Conservation (phyloP, 2,888 invertebrate species). For the Morpho helenor region DNA sequence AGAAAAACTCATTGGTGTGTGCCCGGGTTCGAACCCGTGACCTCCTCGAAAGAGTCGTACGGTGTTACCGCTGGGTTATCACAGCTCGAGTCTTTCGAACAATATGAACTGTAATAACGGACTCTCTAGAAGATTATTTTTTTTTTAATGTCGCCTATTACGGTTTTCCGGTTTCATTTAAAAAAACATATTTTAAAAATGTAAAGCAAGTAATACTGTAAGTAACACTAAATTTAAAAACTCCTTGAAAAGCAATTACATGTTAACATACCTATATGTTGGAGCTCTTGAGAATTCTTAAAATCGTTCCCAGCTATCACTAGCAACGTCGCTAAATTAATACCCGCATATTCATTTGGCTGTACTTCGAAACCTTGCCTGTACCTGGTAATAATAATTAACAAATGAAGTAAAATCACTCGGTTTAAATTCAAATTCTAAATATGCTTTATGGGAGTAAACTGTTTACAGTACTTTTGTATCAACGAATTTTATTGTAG, state of each 20-base stretch:
- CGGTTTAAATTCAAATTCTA: neutral
- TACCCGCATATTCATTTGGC: slow-evolving; percentile 99
- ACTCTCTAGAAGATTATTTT: too few relatives aligned
- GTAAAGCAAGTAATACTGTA: neutral
- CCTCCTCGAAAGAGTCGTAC: too few relatives aligned
- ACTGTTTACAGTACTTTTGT: too few relatives aligned
- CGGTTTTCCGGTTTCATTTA: too few relatives aligned
- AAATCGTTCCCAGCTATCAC: slow-evolving; percentile 98
- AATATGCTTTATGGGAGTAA: neutral
- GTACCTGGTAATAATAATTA: slow-evolving; percentile 73
- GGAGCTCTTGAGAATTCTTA: slow-evolving; percentile 92
- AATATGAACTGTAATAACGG: too few relatives aligned
- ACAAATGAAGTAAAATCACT: neutral
- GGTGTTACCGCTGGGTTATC: too few relatives aligned
- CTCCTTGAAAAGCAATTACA: neutral
- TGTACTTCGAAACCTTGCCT: slow-evolving; percentile 98
- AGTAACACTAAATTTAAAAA: neutral
- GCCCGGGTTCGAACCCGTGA: too few relatives aligned
- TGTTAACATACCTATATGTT: slow-evolving; percentile 86
- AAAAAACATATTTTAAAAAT: too few relatives aligned
- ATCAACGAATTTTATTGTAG: too few relatives aligned
- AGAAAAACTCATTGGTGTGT: too few relatives aligned
- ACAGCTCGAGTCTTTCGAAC: too few relatives aligned
- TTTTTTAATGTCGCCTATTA: too few relatives aligned
- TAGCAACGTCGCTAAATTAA: slow-evolving; percentile 97